Percentiles rank a stretch among this genome's conserved stretches.
Conservation (phyloP, 2,888 invertebrate genomes). For the Flexamia atlantica region DNA sequence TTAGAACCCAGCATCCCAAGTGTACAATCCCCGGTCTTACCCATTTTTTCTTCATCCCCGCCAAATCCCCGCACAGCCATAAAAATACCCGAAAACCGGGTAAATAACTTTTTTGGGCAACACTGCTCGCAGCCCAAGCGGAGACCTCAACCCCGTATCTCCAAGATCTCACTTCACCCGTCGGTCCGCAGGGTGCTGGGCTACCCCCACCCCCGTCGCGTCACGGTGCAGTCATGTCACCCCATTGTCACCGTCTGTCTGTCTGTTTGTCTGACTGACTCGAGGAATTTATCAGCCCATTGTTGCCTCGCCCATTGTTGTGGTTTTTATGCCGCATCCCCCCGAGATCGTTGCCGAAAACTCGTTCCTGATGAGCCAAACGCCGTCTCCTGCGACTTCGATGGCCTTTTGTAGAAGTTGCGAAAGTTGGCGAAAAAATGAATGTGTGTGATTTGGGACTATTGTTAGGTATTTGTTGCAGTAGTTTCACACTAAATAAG, state of each 20-base stretch:
- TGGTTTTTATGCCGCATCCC: slow-evolving; percentile 35
- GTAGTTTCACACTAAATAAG: too few species aligned
- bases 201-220: neutral
- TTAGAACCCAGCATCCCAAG: too few species aligned
- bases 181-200: neutral
- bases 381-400: slow-evolving; percentile 6
- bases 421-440: neutral
- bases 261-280: slow-evolving; percentile 38
- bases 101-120: too few species aligned
- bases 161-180: neutral
- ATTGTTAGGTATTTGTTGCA: too few species aligned
- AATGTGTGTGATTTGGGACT: too few species aligned
- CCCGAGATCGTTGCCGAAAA: slow-evolving; percentile 18
- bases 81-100: too few species aligned
- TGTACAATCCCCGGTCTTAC: too few species aligned
- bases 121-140: too few species aligned
- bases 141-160: neutral
- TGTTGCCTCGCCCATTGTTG: slow-evolving; percentile 44
- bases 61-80: too few species aligned
- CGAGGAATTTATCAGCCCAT: slow-evolving; percentile 52
- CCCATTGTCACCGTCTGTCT: slow-evolving; percentile 7
- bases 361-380: slow-evolving; percentile 26
- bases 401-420: neutral
- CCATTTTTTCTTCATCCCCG: too few species aligned
- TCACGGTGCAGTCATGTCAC: neutral